Evolutionary conservation across 2,888 invertebrate species (phyloP).

Genomic region (Dermolepida albohirtum): DNA sequence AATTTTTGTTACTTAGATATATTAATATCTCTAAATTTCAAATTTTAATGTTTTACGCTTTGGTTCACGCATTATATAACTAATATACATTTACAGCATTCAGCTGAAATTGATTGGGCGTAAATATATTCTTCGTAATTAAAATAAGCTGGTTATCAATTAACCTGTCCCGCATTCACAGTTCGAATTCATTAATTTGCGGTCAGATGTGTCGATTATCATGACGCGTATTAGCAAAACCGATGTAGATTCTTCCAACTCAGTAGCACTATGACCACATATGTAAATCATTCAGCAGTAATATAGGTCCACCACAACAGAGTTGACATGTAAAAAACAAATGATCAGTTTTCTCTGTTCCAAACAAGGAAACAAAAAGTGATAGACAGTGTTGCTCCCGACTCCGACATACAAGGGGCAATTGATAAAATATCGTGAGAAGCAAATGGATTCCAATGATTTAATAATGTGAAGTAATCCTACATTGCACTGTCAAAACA

Average conservation of each 20-base stretch:
- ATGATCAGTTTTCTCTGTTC: conserved; percentile 17
- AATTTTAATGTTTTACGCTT: too few species aligned
- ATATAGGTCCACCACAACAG: background rate
- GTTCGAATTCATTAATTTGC: conserved; percentile 14
- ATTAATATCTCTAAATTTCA: too few species aligned
- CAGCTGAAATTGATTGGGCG: too few species aligned
- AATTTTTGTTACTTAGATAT: too few species aligned
- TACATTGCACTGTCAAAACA: conserved; percentile 40
- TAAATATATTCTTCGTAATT: too few species aligned
- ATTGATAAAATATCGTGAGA: conserved; percentile 45
- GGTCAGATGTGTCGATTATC: background rate
- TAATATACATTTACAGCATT: too few species aligned
- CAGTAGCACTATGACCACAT: conserved; percentile 1
- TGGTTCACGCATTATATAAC: too few species aligned
- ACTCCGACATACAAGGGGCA: conserved; percentile 16
- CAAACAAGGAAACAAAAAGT: conserved; percentile 2
- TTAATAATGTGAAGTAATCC: conserved; percentile 45
- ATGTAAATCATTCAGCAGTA: too few species aligned
- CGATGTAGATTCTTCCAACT: conserved; percentile 24
- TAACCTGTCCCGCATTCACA: background rate
- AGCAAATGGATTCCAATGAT: conserved; percentile 46
- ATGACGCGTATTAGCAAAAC: conserved; percentile 4
- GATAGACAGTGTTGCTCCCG: conserved; percentile 17
- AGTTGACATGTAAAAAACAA: conserved; percentile 1
- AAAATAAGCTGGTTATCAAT: background rate